Percentiles rank a stretch among this genome's conserved stretches.
These are phyloP conservation scores for Maniola jurtina DNA, from an alignment of 1,140 invertebrate genomes.

Conservation along the genomic window DNA sequence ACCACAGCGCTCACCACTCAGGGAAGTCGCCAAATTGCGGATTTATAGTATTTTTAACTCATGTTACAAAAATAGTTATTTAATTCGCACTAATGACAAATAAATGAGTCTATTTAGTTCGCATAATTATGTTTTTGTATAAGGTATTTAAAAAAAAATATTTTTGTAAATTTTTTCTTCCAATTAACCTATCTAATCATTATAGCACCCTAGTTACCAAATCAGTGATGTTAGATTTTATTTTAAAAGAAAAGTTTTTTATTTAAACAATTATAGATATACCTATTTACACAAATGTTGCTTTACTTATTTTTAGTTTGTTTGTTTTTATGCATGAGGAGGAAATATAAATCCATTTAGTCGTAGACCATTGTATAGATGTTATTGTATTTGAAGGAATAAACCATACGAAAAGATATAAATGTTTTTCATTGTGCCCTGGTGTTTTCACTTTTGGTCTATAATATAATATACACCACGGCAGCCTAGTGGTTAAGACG, in stretches of 20 bases:
- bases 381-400: constrained; percentile 77
- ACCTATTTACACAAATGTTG: not conserved
- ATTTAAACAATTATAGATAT: not conserved
- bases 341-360: constrained; percentile 67
- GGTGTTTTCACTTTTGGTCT: no score
- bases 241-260: not conserved
- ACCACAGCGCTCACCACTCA: no score
- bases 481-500: no score
- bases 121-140: no score
- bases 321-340: constrained; percentile 66
- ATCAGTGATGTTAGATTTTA: constrained; percentile 5
- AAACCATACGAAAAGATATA: constrained; percentile 55
- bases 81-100: no score
- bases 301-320: constrained; percentile 35
- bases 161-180: no score
- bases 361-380: constrained; percentile 75
- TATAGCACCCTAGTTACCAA: not conserved
- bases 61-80: no score
- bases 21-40: no score
- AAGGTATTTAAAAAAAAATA: no score
- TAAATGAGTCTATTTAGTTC: no score
- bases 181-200: no score
- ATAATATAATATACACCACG: not conserved
- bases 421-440: not conserved
- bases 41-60: no score